These are phyloP conservation scores for Spondyliosoma cantharus DNA, from an alignment of 2,797 vertebrate species.

Conservation along the genomic window DNA sequence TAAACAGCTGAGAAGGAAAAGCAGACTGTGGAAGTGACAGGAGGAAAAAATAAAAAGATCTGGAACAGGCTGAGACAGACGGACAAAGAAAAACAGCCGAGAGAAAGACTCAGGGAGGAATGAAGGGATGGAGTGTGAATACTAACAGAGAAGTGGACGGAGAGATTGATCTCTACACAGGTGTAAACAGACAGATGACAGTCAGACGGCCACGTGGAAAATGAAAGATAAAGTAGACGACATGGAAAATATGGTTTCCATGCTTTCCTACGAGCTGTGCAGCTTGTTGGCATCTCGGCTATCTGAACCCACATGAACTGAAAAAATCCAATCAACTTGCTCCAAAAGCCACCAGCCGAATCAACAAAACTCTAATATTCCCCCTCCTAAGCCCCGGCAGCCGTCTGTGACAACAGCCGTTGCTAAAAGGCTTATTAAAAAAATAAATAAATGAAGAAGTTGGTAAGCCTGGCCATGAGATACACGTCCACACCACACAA, in stretches of 20 bases:
- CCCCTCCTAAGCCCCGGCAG: conserved; percentile 56
- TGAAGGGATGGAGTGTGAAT: background rate
- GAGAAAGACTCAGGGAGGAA: background rate
- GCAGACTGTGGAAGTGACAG: conserved; percentile 24
- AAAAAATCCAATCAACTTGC: conserved; percentile 60
- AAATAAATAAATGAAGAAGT: conserved; percentile 56
- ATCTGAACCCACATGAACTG: conserved; percentile 14
- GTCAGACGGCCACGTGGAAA: background rate
- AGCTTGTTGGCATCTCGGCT: conserved; percentile 1
- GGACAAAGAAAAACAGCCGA: conserved; percentile 34
- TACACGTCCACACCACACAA: conserved; percentile 57
- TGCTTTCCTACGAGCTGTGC: background rate
- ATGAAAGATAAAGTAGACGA: background rate
- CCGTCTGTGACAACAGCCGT: conserved; percentile 57
- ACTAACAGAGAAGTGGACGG: background rate
- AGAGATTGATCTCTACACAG: background rate
- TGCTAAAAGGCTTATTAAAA: conserved; percentile 77
- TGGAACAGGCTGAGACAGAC: conserved; percentile 28
- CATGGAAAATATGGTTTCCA: background rate
- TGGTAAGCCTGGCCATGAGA: conserved; percentile 58
- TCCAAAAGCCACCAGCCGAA: conserved; percentile 48
- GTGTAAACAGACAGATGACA: background rate
- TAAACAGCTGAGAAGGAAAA: conserved; percentile 35
- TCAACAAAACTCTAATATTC: conserved; percentile 59
- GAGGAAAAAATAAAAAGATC: background rate